Evolutionary conservation across 1,140 invertebrate species (phyloP), one percentile per base, ranked within the genome.

Genomic region (Stenopsyche tienmushanensis): DNA sequence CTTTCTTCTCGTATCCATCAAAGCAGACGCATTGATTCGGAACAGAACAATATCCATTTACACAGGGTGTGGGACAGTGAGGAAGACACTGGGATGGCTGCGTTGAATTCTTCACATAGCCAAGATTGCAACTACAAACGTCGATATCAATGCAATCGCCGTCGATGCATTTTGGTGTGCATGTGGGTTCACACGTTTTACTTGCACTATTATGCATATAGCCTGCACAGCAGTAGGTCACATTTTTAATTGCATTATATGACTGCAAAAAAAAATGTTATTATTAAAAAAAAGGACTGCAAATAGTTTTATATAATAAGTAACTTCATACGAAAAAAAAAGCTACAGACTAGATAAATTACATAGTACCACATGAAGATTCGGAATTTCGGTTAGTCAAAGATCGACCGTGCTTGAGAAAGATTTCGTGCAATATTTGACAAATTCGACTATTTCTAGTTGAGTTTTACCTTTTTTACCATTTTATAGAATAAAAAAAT

Each of bases 91-190:
- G 60, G 47, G 72, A 74, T 10, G 64, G 64, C 57, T 76, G 72
- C 17, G 58, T 60, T 5, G 69, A 66, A 70, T 76, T 74, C 55
- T 63, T 24, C 1, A 71, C 42, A 42, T 74, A 82, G 0, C 78
- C 74, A 8, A 64, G 17, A 3, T 74, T 62, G 64, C 83, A 84
- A 5, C 72, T 68, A 45, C 86, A 87, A 1, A 71, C 73, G 41
- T 85, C 76, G 9, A 84, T 84, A 0, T 72, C 76, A 39, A 74
- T 65, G 67, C 86, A 88, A n/a, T 21, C 65, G 0, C 78, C 79
- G 47, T 79, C 75, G 18, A 75, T 60, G 67, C 84, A 85, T 2
- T 75, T 71, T 7, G 75, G 69, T 29, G 78, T 73, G 64, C 83
- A 85, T 20, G 70, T 72, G 0, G 82, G 76, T 39, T 76, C 50